Evolutionary conservation across 1,140 invertebrate genomes (phyloP).

Genomic region (Luehdorfia chinensis): DNA sequence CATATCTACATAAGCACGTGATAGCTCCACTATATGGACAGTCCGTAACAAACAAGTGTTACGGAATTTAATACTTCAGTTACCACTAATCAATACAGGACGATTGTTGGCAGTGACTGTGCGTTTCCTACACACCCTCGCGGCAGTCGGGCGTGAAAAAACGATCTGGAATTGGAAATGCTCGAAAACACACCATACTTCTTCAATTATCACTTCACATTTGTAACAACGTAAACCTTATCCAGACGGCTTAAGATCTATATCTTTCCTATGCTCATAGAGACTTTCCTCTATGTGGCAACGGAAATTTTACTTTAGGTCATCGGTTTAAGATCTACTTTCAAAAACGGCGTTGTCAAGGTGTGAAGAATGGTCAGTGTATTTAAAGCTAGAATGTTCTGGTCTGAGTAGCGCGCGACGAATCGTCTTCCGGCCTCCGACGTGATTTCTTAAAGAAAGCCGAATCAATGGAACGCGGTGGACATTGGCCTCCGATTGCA

Average conservation of each 20-base stretch:
- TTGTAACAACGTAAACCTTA: constrained; percentile 9
- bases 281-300: not conserved
- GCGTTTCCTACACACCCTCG: constrained; percentile 35
- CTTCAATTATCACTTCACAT: constrained; percentile 10
- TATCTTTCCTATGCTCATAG: not conserved
- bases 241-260: constrained; percentile 11
- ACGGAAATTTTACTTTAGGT: constrained; percentile 17
- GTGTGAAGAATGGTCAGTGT: constrained; percentile 40
- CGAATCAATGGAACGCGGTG: constrained; percentile 64
- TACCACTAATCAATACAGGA: too few relatives aligned
- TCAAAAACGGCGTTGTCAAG: constrained; percentile 5
- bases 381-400: constrained; percentile 44
- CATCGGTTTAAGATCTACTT: constrained; percentile 18
- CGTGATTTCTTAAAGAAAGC: constrained; percentile 75
- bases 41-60: too few relatives aligned
- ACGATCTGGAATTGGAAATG: constrained; percentile 38
- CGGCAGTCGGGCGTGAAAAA: constrained; percentile 45
- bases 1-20: too few relatives aligned
- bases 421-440: constrained; percentile 70
- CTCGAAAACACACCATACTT: constrained; percentile 20
- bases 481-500: constrained; percentile 67
- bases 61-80: too few relatives aligned
- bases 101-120: constrained; percentile 34
- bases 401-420: constrained; percentile 56
- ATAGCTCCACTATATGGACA: too few relatives aligned